phyloP scores from a whole-genome alignment of 1,140 invertebrate species.

The Drosophila sechellia region DNA sequence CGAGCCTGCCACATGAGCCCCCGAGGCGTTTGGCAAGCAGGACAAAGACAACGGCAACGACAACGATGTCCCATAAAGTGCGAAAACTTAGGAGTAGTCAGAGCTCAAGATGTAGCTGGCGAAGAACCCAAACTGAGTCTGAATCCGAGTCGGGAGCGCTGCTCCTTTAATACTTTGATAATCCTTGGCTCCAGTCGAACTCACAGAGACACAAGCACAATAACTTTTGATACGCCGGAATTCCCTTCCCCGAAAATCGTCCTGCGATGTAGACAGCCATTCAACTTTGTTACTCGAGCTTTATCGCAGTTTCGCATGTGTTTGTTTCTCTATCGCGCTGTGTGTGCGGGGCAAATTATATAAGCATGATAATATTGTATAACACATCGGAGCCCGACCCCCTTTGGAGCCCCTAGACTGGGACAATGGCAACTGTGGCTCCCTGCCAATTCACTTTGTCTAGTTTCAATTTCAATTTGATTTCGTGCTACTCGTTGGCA shows the following conservation, averaged over 20 bases:
- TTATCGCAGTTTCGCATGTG: conserved; percentile 52
- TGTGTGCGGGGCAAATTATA: conserved; percentile 59
- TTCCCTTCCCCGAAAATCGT: conserved; percentile 2
- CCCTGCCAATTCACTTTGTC: conserved; percentile 62
- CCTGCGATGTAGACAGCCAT: conserved; percentile 54
- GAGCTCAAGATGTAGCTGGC: conserved; percentile 42
- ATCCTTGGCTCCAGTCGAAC: conserved; percentile 67
- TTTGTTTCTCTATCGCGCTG: conserved; percentile 18
- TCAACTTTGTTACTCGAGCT: conserved; percentile 78
- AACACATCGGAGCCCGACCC: conserved; percentile 39
- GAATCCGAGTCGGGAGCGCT: conserved; percentile 9
- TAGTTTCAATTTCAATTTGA: conserved; percentile 80
- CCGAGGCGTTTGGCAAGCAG: conserved; percentile 56
- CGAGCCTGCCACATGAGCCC: conserved; percentile 56
- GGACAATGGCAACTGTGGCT: conserved; percentile 23
- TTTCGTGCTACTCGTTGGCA: conserved; percentile 48
- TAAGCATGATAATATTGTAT: conserved; percentile 77
- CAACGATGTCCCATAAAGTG: conserved; percentile 66
- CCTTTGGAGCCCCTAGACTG: neutral
- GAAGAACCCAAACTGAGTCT: conserved; percentile 19
- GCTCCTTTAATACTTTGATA: conserved; percentile 73
- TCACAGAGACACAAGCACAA: conserved; percentile 36
- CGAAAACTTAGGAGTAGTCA: conserved; percentile 74
- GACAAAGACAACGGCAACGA: conserved; percentile 28
- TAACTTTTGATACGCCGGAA: conserved; percentile 68